These are phyloP conservation scores for Patella caerulea DNA, from an alignment of 2,888 invertebrate species.

Conservation along the genomic window DNA sequence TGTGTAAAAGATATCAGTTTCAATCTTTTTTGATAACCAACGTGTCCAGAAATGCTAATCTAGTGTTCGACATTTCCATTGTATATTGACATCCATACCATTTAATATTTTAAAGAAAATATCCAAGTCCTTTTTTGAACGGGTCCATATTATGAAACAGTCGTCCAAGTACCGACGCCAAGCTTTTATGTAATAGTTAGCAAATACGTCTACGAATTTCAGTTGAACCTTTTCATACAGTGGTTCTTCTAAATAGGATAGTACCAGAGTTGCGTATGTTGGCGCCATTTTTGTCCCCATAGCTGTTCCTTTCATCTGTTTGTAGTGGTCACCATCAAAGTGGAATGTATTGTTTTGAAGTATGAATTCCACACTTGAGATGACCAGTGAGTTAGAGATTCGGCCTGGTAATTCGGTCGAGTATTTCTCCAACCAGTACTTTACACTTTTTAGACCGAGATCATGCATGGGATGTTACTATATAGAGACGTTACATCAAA, in stretches of 20 bases:
- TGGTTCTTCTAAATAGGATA: conserved; percentile 19
- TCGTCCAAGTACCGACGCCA: conserved; percentile 33
- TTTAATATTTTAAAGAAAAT: too few species aligned
- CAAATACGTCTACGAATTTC: conserved; percentile 12
- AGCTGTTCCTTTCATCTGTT: conserved; percentile 30
- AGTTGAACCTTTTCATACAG: conserved; percentile 14
- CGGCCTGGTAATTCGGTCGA: neutral
- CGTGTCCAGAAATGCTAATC: conserved; percentile 25
- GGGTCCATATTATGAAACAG: conserved; percentile 30
- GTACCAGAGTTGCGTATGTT: conserved; percentile 29
- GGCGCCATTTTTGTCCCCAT: conserved; percentile 29
- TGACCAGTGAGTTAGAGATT: conserved; percentile 19
- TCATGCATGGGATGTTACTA: conserved; percentile 27
- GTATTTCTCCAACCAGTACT: conserved; percentile 24
- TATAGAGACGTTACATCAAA: conserved; percentile 27
- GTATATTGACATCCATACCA: neutral
- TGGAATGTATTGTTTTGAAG: conserved; percentile 27
- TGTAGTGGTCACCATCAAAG: conserved; percentile 22
- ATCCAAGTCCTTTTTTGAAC: too few species aligned
- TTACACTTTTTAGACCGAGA: conserved; percentile 21
- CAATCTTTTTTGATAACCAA: neutral
- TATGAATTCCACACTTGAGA: conserved; percentile 21
- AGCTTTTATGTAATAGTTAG: neutral
- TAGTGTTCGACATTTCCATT: conserved; percentile 16
- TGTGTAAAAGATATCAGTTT: conserved; percentile 24